Evolutionary conservation across 2,113 vertebrate genomes (phyloP), one percentile per base, ranked within the genome.

Genomic region (Reinhardtius hippoglossoides): DNA sequence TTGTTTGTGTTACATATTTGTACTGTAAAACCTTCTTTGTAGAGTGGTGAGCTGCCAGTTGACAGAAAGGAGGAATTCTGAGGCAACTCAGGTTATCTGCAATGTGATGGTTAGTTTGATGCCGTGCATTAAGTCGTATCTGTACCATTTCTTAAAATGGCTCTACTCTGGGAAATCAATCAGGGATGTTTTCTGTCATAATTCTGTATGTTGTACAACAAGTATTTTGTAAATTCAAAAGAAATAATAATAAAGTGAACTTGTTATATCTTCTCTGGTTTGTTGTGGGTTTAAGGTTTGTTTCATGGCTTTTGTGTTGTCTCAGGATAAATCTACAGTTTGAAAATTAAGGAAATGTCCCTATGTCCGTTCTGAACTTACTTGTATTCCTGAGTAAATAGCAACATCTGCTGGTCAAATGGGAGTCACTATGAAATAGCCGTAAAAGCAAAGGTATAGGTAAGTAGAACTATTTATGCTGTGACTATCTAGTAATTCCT

Each of bases 321-420:
- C 10, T 35, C 8, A 15, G 21, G 27, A 23, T 48, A 0, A 20
- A 35, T 67, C 9, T 20, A 50, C n/a, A 55, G 37, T 20, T 58
- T 46, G 4, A 16, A 44, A 56, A 23, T 20, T 26, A 5, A 69
- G 7, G n/a, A 24, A 70, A 57, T 14, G 31, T 31, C 6, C 31
- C 31, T 31, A 31, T 31, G 1, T 31, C 10, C 6, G 18, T 54
- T 56, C 3, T 52, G 48, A 16, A 9, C 9, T 10, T 9, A 37
- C 40, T 63, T 58, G 44, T 18, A 14, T 24, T 4, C 3, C 0
- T 75, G 0, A 23, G 18, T 23, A 14, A 57, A 60, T 2, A 76
- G 78, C 2, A 71, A 42, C 79, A 70, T 59, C 88, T 84, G 21
- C 48, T 86, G 83, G 83, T 20, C 54, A 83, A 23, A 60, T 10